Conservation (phyloP, 92 coral and sea anemone species). For the Porites evermanni region DNA sequence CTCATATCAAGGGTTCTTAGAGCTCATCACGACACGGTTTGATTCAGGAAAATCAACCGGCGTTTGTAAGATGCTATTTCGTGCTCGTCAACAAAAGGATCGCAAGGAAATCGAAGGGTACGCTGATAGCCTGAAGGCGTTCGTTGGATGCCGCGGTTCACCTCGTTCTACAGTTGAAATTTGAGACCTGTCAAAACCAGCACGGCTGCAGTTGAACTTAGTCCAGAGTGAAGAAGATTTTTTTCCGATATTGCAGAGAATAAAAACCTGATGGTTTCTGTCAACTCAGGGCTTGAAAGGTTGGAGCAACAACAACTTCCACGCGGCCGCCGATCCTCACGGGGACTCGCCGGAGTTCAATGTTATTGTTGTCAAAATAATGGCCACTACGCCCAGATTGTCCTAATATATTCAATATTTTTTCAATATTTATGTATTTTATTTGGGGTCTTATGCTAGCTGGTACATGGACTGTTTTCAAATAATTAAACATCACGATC, state of each 20-base stretch:
- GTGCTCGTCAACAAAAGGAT: neutral
- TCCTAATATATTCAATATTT: no score
- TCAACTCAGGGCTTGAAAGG: neutral
- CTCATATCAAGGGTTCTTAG: neutral
- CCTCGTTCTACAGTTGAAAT: no score
- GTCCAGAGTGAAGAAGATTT: neutral
- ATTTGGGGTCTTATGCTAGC: no score
- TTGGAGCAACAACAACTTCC: neutral
- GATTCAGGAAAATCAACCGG: constrained; percentile 46
- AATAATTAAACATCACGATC: no score
- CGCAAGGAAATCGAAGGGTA: no score
- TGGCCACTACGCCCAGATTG: constrained; percentile 50
- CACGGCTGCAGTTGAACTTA: neutral
- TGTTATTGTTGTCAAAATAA: neutral
- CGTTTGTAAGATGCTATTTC: constrained; percentile 36
- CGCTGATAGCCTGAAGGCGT: no score
- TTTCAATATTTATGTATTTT: no score
- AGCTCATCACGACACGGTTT: constrained; percentile 34
- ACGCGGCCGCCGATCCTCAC: neutral
- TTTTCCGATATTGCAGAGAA: neutral
- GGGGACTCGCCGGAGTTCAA: neutral
- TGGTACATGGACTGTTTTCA: no score
- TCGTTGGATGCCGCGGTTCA: no score
- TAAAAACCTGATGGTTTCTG: neutral
- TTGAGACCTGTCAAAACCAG: neutral